Conservation (phyloP, 2,888 invertebrate genomes). For the Branchellion lobata region DNA sequence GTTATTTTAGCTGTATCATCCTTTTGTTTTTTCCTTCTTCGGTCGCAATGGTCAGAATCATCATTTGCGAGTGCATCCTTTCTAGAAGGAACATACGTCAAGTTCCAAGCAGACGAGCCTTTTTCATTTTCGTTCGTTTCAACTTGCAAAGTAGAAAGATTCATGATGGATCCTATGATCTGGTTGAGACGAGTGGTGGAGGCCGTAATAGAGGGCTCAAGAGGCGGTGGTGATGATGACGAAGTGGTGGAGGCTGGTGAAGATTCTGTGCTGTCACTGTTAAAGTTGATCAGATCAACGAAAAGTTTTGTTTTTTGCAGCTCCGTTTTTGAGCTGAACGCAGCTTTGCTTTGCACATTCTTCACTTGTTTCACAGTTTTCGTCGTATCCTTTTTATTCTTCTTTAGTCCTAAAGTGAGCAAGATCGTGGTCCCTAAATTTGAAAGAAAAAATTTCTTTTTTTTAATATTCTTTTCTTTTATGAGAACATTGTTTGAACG, state of each 20-base stretch:
- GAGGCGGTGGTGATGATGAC: not conserved
- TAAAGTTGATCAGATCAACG: not conserved
- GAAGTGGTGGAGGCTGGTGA: not conserved
- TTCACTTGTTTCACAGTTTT: constrained; percentile 4
- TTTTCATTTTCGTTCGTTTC: not conserved
- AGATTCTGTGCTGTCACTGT: not conserved
- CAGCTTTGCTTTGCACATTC: not conserved
- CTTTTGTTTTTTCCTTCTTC: too few relatives aligned
- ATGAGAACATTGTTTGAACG: not conserved
- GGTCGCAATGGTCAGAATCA: too few relatives aligned
- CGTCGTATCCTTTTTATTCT: not conserved
- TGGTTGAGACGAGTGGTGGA: constrained; percentile 8
- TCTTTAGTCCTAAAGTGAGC: not conserved
- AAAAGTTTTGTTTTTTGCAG: constrained; percentile 10
- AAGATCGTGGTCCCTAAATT: not conserved
- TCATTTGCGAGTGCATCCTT: not conserved
- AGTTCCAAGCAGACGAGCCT: not conserved
- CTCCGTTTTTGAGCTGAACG: not conserved
- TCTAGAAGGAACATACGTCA: not conserved
- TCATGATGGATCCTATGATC: not conserved
- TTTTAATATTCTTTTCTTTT: not conserved
- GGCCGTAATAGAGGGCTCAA: not conserved
- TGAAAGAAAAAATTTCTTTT: not conserved
- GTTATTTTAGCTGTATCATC: too few relatives aligned
- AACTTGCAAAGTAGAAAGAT: not conserved